A percentile compares a stretch with the other conserved stretches of the same genome.
Evolutionary conservation across 2,888 invertebrate genomes (phyloP).

Genomic region (Rhorus exstirpatorius): DNA sequence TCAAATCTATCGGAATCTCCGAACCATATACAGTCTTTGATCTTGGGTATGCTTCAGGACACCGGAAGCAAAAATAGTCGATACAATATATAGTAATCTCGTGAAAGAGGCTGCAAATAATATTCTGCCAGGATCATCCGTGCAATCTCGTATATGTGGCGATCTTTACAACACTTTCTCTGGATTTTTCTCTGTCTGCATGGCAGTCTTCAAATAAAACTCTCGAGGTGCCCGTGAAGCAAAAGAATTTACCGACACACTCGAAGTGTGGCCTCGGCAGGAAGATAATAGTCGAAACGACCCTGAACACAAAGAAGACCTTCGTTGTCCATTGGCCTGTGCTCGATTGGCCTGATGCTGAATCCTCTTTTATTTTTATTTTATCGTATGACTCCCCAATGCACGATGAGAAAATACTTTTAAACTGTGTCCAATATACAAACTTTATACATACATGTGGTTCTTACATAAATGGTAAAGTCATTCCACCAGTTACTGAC

Average conservation of each 20-base stretch:
- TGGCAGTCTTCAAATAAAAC: not conserved
- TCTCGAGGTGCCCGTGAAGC: not conserved
- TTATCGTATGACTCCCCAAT: not conserved
- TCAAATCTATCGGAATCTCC: too few species aligned
- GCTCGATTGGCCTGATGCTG: not conserved
- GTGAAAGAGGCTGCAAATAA: not conserved
- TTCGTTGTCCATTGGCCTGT: constrained; percentile 77
- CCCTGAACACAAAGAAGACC: constrained; percentile 78
- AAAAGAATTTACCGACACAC: constrained; percentile 31
- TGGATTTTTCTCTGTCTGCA: not conserved
- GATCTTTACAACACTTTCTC: not conserved
- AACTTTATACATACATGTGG: too few species aligned
- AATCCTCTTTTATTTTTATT: not conserved
- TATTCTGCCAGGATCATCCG: not conserved
- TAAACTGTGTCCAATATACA: too few species aligned
- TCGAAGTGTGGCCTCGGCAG: constrained; percentile 64
- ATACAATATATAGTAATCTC: too few species aligned
- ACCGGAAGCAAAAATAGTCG: too few species aligned
- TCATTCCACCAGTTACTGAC: not conserved
- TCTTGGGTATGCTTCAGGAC: too few species aligned
- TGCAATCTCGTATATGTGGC: not conserved
- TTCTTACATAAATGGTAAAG: not conserved
- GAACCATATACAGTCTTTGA: too few species aligned
- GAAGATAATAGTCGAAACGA: constrained; percentile 79
- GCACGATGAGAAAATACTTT: too few species aligned